Conservation (phyloP, 2,888 invertebrate species). For the Ectobius pallidus region DNA sequence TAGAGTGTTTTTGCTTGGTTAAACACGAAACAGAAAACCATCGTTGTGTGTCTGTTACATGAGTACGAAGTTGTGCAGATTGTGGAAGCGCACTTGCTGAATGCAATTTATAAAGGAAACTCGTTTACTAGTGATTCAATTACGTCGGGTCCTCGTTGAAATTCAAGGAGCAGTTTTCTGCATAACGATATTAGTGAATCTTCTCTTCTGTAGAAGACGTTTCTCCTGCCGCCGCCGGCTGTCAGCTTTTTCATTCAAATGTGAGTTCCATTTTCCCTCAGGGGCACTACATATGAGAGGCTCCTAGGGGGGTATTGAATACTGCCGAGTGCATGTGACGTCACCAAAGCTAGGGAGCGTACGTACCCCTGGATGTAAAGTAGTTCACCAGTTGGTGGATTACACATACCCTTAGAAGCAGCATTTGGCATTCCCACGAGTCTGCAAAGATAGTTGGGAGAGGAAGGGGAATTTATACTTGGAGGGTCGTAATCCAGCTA, state of each 20-base stretch:
- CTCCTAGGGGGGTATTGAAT: neutral
- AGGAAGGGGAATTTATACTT: too few species aligned
- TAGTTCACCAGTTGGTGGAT: neutral
- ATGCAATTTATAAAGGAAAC: neutral
- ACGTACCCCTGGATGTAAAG: neutral
- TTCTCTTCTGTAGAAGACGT: too few species aligned
- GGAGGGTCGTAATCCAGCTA: too few species aligned
- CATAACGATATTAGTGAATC: neutral
- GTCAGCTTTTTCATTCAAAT: neutral
- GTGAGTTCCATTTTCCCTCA: neutral
- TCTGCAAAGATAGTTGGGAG: too few species aligned
- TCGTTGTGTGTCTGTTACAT: too few species aligned
- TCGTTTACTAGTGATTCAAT: neutral
- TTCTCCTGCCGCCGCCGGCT: neutral
- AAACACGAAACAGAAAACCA: too few species aligned
- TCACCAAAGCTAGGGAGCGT: neutral
- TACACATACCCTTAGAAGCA: conserved; percentile 10
- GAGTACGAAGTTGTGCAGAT: too few species aligned
- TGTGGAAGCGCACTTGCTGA: too few species aligned
- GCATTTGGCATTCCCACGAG: conserved; percentile 22
- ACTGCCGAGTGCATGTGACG: neutral
- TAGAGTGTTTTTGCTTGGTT: too few species aligned
- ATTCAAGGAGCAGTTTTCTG: neutral
- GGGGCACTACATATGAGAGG: neutral
- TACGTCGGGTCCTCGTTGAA: neutral